These are phyloP conservation scores for Campoplex nolae DNA, from an alignment of 2,888 invertebrate genomes.

Conservation along the genomic window DNA sequence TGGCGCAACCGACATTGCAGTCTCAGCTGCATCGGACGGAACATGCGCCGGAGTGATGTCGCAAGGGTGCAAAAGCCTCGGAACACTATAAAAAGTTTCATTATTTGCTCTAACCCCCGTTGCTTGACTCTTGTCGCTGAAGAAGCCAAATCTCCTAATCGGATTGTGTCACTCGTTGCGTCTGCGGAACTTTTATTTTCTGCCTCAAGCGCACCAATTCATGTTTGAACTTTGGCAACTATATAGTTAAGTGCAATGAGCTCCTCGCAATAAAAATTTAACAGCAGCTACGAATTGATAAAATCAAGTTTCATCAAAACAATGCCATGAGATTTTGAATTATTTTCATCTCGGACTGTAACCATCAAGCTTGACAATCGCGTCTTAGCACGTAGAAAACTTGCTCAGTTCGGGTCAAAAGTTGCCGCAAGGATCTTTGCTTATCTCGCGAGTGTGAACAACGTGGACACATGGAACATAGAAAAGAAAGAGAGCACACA, in stretches of 20 bases:
- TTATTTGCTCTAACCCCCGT: neutral
- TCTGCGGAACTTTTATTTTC: neutral
- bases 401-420: conserved; percentile 50
- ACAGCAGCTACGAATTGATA: neutral
- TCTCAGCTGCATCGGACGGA: conserved; percentile 62
- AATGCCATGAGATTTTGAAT: neutral
- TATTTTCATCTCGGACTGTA: neutral
- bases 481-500: conserved; percentile 21
- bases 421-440: conserved; percentile 61
- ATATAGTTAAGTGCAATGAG: neutral
- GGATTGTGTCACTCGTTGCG: neutral
- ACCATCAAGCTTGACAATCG: neutral
- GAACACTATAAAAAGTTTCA: conserved; percentile 19
- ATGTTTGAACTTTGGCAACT: neutral
- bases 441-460: conserved; percentile 56
- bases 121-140: neutral
- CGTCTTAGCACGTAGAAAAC: conserved; percentile 3
- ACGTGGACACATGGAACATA: conserved; percentile 24
- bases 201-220: neutral
- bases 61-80: conserved; percentile 48
- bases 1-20: conserved; percentile 60
- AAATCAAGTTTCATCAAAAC: neutral
- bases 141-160: conserved; percentile 24
- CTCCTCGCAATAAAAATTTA: neutral
- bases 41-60: conserved; percentile 63